phyloP scores from a whole-genome alignment of 2,888 invertebrate species.

The Erebia ligea region DNA sequence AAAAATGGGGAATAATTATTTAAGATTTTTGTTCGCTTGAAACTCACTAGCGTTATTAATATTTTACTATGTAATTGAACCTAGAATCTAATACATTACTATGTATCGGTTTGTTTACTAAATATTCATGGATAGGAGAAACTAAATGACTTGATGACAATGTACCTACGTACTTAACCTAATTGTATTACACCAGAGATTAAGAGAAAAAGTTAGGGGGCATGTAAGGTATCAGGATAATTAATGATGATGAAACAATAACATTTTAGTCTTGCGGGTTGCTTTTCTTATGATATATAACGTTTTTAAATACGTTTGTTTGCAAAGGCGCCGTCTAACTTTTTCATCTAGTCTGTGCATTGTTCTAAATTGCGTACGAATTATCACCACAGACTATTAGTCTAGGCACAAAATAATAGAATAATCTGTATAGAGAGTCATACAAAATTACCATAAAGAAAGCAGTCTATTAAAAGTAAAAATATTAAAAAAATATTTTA shows the following conservation, averaged over 20 bases:
- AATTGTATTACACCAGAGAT: not conserved
- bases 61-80: not conserved
- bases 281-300: not conserved
- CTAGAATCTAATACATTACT: not conserved
- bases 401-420: too few relatives aligned
- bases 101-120: not conserved
- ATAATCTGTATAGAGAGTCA: not conserved
- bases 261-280: too few relatives aligned
- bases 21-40: not conserved
- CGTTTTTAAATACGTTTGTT: not conserved
- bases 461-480: slow-evolving; percentile 55
- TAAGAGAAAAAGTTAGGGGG: not conserved
- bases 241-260: too few relatives aligned
- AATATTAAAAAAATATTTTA: slow-evolving; percentile 48
- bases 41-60: not conserved
- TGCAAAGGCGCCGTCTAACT: not conserved
- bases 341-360: slow-evolving; percentile 5
- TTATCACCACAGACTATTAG: slow-evolving; percentile 2
- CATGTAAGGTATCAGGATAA: not conserved
- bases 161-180: not conserved
- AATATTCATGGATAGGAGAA: not conserved
- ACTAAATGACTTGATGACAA: not conserved
- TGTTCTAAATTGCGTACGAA: not conserved
- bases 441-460: slow-evolving; percentile 36
- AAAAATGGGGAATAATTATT: not conserved